Percentiles rank a stretch among this genome's conserved stretches.
Evolutionary conservation across 2,888 invertebrate genomes (phyloP).

Genomic region (Drosophila neonasuta): DNA sequence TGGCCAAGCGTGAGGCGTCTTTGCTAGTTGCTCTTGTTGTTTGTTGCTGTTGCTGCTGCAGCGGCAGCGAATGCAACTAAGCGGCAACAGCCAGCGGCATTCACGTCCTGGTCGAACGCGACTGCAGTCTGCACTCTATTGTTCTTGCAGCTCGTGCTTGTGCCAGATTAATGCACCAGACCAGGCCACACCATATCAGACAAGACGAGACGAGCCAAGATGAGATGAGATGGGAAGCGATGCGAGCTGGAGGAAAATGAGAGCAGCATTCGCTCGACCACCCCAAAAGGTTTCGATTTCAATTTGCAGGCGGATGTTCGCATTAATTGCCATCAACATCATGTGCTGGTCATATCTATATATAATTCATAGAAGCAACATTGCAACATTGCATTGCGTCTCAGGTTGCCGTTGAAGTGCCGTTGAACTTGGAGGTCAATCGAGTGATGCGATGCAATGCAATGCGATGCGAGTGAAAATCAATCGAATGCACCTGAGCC

Average conservation of each 20-base stretch:
- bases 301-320: constrained; percentile 73
- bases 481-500: constrained; percentile 42
- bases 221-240: background rate
- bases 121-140: constrained; percentile 50
- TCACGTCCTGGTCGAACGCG: constrained; percentile 24
- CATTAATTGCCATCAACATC: constrained; percentile 60
- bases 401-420: constrained; percentile 52
- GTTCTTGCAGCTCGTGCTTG: constrained; percentile 76
- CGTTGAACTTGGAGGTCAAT: constrained; percentile 66
- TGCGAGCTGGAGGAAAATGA: background rate
- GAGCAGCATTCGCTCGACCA: background rate
- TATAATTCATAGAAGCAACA: constrained; percentile 60
- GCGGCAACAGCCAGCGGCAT: constrained; percentile 58
- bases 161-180: constrained; percentile 67
- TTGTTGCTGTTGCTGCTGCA: constrained; percentile 21
- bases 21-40: background rate
- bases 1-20: constrained; percentile 68
- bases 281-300: constrained; percentile 74
- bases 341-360: constrained; percentile 27
- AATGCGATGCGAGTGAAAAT: constrained; percentile 41
- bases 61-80: constrained; percentile 64
- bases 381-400: constrained; percentile 32
- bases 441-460: constrained; percentile 21
- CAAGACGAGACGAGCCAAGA: background rate
- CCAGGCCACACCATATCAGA: constrained; percentile 10